These are phyloP conservation scores for Megaptera novaeangliae DNA, from an alignment of 2,113 vertebrate species.

Conservation along the genomic window DNA sequence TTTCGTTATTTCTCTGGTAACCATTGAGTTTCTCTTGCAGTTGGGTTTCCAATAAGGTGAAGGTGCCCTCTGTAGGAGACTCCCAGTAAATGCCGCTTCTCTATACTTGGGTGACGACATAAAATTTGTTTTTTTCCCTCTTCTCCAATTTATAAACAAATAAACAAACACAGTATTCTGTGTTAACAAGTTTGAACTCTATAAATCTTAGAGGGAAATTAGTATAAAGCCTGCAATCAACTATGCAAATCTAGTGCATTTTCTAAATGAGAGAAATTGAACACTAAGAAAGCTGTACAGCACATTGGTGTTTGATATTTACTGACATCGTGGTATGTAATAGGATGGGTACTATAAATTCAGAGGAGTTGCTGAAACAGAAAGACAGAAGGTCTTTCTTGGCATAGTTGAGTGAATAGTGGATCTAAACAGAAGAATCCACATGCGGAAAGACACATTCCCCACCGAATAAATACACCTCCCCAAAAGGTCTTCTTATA, in stretches of 20 bases:
- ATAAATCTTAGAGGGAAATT: constrained; percentile 20
- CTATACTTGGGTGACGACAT: constrained; percentile 16
- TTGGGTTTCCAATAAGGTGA: constrained; percentile 81
- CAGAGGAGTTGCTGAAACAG: not conserved
- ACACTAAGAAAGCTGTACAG: not conserved
- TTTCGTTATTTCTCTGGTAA: constrained; percentile 68
- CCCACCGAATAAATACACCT: constrained; percentile 54
- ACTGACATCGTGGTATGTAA: not conserved
- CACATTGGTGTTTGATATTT: not conserved
- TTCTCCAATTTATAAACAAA: constrained; percentile 9
- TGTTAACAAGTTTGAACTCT: not conserved
- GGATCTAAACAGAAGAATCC: constrained; percentile 25
- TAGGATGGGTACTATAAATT: not conserved
- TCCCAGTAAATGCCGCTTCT: constrained; percentile 75
- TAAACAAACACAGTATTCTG: not conserved
- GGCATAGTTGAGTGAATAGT: constrained; percentile 40
- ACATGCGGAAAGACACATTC: constrained; percentile 38
- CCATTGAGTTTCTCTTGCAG: constrained; percentile 61
- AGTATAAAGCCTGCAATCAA: not conserved
- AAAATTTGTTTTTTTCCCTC: not conserved
- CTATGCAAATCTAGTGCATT: not conserved
- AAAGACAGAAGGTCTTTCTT: constrained; percentile 1
- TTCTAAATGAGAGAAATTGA: not conserved
- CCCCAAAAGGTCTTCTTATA: constrained; percentile 62
- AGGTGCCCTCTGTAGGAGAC: constrained; percentile 86